A percentile compares a stretch with the other conserved stretches of the same genome.
Evolutionary conservation across 1,140 invertebrate genomes (phyloP).

Genomic region (Brachystomella parvula): DNA sequence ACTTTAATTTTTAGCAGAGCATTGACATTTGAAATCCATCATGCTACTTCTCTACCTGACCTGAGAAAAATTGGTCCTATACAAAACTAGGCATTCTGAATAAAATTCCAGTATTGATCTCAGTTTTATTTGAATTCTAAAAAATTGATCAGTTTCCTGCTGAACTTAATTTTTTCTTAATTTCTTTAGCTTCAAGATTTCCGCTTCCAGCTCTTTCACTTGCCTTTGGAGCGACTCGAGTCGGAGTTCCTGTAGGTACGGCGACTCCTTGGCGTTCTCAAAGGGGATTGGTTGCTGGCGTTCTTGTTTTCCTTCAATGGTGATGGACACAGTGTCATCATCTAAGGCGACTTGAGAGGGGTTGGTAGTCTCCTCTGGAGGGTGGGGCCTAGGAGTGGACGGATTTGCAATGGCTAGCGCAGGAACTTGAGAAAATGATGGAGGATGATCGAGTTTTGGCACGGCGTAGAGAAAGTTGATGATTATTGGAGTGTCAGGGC

Average conservation of each 20-base stretch:
- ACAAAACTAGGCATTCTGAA: no score
- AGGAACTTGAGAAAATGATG: conserved; percentile 7
- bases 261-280: conserved; percentile 25
- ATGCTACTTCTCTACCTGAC: no score
- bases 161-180: conserved; percentile 1
- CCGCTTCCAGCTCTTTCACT: neutral
- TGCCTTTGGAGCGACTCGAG: conserved; percentile 17
- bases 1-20: no score
- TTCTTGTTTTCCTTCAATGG: neutral
- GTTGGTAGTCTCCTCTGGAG: neutral
- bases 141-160: neutral
- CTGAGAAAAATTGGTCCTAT: no score
- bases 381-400: neutral
- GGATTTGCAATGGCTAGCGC: no score
- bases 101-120: no score
- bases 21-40: no score
- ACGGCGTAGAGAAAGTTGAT: conserved; percentile 21
- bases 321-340: neutral
- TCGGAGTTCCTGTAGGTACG: conserved; percentile 16
- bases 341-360: neutral
- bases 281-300: neutral
- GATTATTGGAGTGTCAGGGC: conserved; percentile 14
- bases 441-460: conserved; percentile 1
- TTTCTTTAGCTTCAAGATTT: neutral
- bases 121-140: no score